Evolutionary conservation across 2,888 invertebrate genomes (phyloP), one percentile per base, ranked within the genome.

Genomic region (Tuberolachnus salignus): DNA sequence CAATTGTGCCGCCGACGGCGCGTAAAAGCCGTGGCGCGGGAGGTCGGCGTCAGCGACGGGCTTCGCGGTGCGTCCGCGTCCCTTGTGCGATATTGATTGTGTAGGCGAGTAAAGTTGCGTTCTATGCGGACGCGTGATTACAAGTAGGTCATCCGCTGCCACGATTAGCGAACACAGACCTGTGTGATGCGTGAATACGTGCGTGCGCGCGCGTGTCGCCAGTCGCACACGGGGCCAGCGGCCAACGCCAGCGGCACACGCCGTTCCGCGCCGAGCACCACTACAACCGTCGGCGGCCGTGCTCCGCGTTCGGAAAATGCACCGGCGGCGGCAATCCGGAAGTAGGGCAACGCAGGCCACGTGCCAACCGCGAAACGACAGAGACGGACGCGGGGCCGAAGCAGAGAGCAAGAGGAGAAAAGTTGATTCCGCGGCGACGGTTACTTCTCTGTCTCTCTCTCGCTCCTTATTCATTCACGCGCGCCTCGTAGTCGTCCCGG

Each of bases 51-150:
- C 46, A 34, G 44, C 3, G 34, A 26, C 13, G 59, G 67, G 67
- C 49, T 67, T 69, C 69, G 78, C 57, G 57, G 46, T n/a, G n/a
- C n/a, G 46, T 57, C 42, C 61, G 26, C 61, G 72, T 64, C 78
- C 67, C 78, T 78, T 51, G 34, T 34, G 67, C 78, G 78, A 78
- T 78, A 78, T 78, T 61, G 78, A 78, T 78, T 78, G 69, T 67
- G 78, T 78, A 78, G 78, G 78, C 78, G 61, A 78, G 69, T 61
- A 67, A 69, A 78, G 78, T 78, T 55, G 67, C 49, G 67, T 57
- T 78, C 57, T 49, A 51, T 51, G 34, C 13, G 78, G 23, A 69
- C 67, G 59, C 78, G 59, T 64, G 73, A 74, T 74, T 64, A 74
- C 78, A 78, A 78, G 78, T 78, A 78, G 78, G 78, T 78, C 78